Evolutionary conservation across 2,797 vertebrate species (phyloP).

Genomic region (Sebastes glaucus): DNA sequence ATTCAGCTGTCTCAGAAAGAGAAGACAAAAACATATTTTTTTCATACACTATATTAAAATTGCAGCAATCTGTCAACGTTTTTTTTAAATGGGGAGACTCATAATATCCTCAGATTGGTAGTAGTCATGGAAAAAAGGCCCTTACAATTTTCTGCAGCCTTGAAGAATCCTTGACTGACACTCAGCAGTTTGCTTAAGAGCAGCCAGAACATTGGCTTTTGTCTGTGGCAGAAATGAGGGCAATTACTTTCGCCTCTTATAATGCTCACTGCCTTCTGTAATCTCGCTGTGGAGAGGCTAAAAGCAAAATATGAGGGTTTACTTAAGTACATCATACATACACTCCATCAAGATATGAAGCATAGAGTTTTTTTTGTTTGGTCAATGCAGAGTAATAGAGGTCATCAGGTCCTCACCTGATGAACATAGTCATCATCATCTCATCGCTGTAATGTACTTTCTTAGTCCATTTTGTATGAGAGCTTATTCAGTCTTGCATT

Average conservation of each 20-base stretch:
- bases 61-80: conserved; percentile 12
- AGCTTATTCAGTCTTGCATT: not conserved
- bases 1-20: not conserved
- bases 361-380: conserved; percentile 7
- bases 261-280: conserved; percentile 33
- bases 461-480: not conserved
- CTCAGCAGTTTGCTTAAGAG: conserved; percentile 66
- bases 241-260: conserved; percentile 64
- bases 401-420: conserved; percentile 4
- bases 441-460: not conserved
- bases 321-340: conserved; percentile 40
- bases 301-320: conserved; percentile 54
- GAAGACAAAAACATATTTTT: not conserved
- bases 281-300: conserved; percentile 48
- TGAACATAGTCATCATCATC: not conserved
- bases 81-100: conserved; percentile 23
- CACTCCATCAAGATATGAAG: conserved; percentile 43
- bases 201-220: conserved; percentile 77
- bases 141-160: conserved; percentile 63
- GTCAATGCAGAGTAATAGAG: not conserved
- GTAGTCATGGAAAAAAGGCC: conserved; percentile 49
- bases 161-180: conserved; percentile 76
- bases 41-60: not conserved
- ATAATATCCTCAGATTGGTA: conserved; percentile 54
- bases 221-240: conserved; percentile 67